Evolutionary conservation across 1,140 invertebrate genomes (phyloP).

Genomic region (Monochamus saltuarius): DNA sequence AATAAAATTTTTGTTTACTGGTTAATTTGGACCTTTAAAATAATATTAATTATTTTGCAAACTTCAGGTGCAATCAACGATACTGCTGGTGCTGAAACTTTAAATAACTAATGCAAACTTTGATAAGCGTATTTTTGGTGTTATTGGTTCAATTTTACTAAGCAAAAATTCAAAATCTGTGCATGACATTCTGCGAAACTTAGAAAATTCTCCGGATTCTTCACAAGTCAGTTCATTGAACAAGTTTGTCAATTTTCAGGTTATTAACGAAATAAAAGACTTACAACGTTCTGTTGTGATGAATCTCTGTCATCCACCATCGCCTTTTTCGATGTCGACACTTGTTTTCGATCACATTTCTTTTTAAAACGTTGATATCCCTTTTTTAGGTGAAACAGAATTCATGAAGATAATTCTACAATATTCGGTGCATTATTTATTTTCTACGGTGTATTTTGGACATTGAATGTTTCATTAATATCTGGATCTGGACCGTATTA

Average conservation of each 20-base stretch:
- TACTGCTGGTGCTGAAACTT: constrained; percentile 14
- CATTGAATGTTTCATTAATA: too few species aligned
- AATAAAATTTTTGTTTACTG: neutral
- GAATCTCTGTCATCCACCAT: constrained; percentile 12
- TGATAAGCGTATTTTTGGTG: constrained; percentile 10
- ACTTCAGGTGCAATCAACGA: constrained; percentile 17
- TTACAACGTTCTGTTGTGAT: constrained; percentile 16
- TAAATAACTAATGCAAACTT: constrained; percentile 19
- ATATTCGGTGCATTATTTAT: too few species aligned
- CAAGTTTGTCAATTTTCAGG: constrained; percentile 13
- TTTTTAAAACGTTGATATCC: constrained; percentile 14
- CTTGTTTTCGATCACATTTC: constrained; percentile 2
- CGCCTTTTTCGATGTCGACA: constrained; percentile 9
- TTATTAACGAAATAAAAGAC: neutral
- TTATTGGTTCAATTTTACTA: constrained; percentile 18
- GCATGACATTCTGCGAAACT: constrained; percentile 17
- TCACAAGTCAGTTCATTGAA: constrained; percentile 9
- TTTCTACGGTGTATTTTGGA: too few species aligned
- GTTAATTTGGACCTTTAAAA: constrained; percentile 16
- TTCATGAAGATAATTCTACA: too few species aligned
- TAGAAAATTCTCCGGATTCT: constrained; percentile 8
- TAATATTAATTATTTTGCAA: constrained; percentile 14
- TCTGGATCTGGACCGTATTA: too few species aligned
- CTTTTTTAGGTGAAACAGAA: constrained; percentile 6
- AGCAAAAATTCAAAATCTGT: constrained; percentile 17